Evolutionary conservation across 2,888 invertebrate genomes (phyloP), one percentile per base, ranked within the genome.

Genomic region (Netelia melanura): DNA sequence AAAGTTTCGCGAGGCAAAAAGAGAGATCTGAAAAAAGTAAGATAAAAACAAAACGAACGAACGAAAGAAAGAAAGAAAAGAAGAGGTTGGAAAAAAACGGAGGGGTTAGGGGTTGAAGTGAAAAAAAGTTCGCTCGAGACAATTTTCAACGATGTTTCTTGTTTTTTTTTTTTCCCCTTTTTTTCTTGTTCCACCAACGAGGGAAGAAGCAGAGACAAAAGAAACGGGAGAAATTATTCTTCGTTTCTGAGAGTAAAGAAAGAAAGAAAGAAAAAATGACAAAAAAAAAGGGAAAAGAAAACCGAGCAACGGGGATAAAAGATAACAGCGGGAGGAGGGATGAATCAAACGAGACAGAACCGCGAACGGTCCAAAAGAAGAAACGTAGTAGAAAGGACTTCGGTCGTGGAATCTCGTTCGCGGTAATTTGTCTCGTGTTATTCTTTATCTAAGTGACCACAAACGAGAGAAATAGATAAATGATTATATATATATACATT

Each of bases 391-490:
- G 30, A 30, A 30, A 30, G 5, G 30, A 30, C 30, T 30, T 30
- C 6, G 30, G 30, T 5, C 48, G 3, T 54, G 21, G 67, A 77
- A 70, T 68, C 68, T 78, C 23, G 30, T 23, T 64, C 62, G 3
- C 62, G 62, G 52, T 70, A 78, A 77, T 68, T 61, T 38, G 14
- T 62, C 65, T 65, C 48, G 52, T 70, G 17, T 38, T 44, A 44
- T 44, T 70, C 25, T 3, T 52, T 17, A 17, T 70, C 43, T 11
- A 14, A 70, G 14, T 21, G 52, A 70, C 70, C 70, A 62, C 78
- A 78, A 70, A 11, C 21, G 30, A 30, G 30, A 30, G 30, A 5
- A 5, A 30, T 3, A 30, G 30, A 30, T 25, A 25, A 25, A 25
- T 25, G 1, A 3, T 3, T 25, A 25, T 25, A 25, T 25, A 25